These are phyloP conservation scores for Grantiella picta DNA, from an alignment of 2,113 vertebrate genomes.

Conservation along the genomic window DNA sequence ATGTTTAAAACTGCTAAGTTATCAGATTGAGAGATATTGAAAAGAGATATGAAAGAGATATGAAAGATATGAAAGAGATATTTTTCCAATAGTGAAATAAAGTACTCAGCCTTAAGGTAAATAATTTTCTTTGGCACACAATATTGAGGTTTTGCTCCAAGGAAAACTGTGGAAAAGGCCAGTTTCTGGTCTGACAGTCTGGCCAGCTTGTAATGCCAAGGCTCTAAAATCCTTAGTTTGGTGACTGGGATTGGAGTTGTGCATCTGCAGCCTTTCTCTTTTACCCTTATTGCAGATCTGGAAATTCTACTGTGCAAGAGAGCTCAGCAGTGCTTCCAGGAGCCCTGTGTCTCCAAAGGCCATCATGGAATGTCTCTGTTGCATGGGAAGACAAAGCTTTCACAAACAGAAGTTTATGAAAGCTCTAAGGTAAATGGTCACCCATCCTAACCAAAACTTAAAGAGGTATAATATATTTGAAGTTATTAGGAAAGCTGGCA, in stretches of 20 bases:
- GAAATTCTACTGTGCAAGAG: neutral
- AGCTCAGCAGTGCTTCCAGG: neutral
- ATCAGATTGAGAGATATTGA: neutral
- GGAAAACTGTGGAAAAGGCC: neutral
- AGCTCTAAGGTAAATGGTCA: neutral
- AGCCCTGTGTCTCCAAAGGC: neutral
- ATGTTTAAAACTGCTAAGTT: neutral
- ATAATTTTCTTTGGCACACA: neutral
- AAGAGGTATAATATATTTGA: neutral
- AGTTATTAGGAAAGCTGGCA: neutral
- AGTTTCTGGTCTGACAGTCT: neutral
- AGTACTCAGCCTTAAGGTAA: neutral
- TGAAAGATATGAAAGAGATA: neutral
- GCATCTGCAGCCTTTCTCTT: neutral
- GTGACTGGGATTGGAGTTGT: neutral
- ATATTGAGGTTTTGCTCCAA: neutral
- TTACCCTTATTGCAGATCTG: neutral
- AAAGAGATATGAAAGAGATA: neutral
- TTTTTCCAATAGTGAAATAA: neutral
- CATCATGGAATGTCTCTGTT: neutral
- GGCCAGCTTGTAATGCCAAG: neutral
- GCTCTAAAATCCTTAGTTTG: neutral
- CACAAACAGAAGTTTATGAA: neutral
- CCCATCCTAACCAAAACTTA: neutral
- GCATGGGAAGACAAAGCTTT: neutral